Conservation (phyloP, 53 echinoderm and acorn worm species). For the Paracentrotus lividus region DNA sequence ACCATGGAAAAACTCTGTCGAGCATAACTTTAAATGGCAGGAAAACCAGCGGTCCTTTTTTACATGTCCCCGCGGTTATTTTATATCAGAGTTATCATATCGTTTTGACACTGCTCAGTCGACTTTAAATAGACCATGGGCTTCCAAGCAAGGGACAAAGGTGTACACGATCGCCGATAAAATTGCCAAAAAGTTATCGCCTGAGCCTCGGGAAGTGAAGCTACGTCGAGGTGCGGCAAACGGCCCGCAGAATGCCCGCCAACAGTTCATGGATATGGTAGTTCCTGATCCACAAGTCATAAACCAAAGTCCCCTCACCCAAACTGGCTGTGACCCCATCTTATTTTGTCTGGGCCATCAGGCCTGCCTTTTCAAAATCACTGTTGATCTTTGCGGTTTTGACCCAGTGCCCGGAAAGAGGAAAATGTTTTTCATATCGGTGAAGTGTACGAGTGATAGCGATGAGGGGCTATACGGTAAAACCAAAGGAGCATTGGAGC, state of each 20-base stretch:
- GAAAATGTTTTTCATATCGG: conserved; percentile 90
- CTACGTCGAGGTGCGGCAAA: conserved; percentile 72
- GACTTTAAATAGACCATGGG: conserved; percentile 79
- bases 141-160: conserved; percentile 74
- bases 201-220: conserved; percentile 68
- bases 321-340: conserved; percentile 95
- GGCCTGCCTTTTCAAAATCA: conserved; percentile 93
- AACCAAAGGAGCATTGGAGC: conserved; percentile 65
- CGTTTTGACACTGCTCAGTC: conserved; percentile 85
- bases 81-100: conserved; percentile 90
- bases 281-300: conserved; percentile 67
- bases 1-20: conserved; percentile 82
- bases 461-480: conserved; percentile 78
- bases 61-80: conserved; percentile 90
- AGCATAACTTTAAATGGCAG: conserved; percentile 92
- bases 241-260: conserved; percentile 31
- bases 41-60: conserved; percentile 97
- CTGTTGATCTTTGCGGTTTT: conserved; percentile 89
- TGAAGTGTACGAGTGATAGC: conserved; percentile 92
- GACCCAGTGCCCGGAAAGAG: conserved; percentile 95
- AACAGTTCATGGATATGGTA: conserved; percentile 63
- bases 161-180: conserved; percentile 87
- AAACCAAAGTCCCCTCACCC: conserved; percentile 83
- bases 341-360: conserved; percentile 96
- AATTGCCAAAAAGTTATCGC: conserved; percentile 82